Evolutionary conservation across 2,888 invertebrate genomes (phyloP), one percentile per base, ranked within the genome.

Genomic region (Nasonia oneida): DNA sequence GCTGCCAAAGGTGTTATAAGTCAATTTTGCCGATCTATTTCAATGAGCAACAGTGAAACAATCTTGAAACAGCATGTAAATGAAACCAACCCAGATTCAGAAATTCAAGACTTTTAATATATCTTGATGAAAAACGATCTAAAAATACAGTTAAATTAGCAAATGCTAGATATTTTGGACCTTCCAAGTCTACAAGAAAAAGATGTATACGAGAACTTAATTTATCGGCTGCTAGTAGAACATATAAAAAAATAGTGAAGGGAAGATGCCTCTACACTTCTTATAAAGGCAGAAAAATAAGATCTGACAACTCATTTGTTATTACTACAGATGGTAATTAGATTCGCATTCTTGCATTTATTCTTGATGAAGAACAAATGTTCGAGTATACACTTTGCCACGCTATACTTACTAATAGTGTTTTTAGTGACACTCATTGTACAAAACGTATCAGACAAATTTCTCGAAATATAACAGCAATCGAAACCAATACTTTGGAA

Each of bases 1-100:
- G 87, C 86, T 5, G 84, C 87, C 1, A 74, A 86, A 71, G 84
- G 87, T 18, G 85, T 87, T 14, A 18, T 75, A 23, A 53, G 83
- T 14, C 87, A 88, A 85, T 47, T 88, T 37, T 71, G 80, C 33
- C 61, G 87, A 53, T 10, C 39, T 15, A 29, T 75, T 6, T 74
- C 8, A 5, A 61, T 81, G 29, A 14, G 33, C 18, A 10, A 61
- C 8, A 61, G 81, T 64, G n/a, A 42, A 64, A 33, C 75, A n/a
- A 64, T 75, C 3, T 33, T 82, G 33, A 29, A 64, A 75, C 10
- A 15, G 23, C 23, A 75, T 39, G 37, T 73, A 82, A 5, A 15
- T n/a, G 15, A 6, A 2, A 50, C 42, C 0, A 67, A 47, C 14
- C 73, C 12, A 12, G 3, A 67, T 67, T 67, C 67, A 12, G 33